Evolutionary conservation across 2,113 vertebrate species (phyloP), one percentile per base, ranked within the genome.

Genomic region (Pristiophorus japonicus): DNA sequence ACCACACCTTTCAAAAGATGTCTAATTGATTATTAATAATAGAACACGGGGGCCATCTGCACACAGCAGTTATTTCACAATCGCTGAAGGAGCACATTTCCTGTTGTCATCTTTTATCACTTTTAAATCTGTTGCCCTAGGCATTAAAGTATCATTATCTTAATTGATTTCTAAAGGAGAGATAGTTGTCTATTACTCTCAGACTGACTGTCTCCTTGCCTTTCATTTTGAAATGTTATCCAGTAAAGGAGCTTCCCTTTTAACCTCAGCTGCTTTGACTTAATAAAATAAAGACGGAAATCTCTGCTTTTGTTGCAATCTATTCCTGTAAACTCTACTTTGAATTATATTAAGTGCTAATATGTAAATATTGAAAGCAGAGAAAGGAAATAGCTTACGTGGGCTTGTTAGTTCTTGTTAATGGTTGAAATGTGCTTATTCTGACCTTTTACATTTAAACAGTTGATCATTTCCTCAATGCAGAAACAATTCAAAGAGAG

Each of bases 141-240:
- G 59, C 59, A 38, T 92, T 92, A 38, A 92, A 63, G 88, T 63
- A n/a, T 91, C 30, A 91, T 91, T 62, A 62, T 34, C 2, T 91
- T 91, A 38, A 92, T 92, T 63, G 88, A 92, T 92, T 92, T 24
- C 59, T 63, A 55, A 63, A 92, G 18, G 4, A 20, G 38, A 92
- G 59, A 24, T 22, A 92, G 88, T 38, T 92, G 59, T 20, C 88
- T 7, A 63, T 38, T 63, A 38, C 88, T 63, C 62, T 65, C 88
- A 92, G 88, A 92, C 88, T 92, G n/a, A 38, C 59, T 92, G 88
- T 92, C 88, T 92, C 59, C 88, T 51, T 92, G 88, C 10, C 88
- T 20, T 92, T 92, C 27, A n/a, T 62, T 91, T 81, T 92, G 59
- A 92, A 63, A n/a, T 20, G n/a, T 65, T 92, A 59, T 63, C 34